Conservation (phyloP, 2,113 vertebrate species). For the Podarcis cretensis region DNA sequence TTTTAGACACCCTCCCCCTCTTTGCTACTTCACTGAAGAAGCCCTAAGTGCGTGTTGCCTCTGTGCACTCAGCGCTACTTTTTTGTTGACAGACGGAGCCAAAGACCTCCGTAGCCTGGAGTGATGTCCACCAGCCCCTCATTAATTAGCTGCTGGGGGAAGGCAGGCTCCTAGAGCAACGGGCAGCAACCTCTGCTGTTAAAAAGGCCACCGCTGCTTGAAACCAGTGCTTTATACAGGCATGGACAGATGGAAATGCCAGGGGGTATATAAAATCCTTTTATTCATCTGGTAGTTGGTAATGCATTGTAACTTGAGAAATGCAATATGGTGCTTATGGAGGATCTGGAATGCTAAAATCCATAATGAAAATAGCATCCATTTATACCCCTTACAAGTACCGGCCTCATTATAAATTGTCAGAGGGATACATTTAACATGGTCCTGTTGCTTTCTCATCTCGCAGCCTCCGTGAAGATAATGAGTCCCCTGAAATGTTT, state of each 20-base stretch:
- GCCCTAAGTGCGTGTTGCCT: neutral
- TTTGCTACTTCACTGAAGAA: neutral
- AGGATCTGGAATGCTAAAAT: constrained; percentile 7
- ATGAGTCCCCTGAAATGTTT: constrained; percentile 24
- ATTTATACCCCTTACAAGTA: constrained; percentile 23
- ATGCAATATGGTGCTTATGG: neutral
- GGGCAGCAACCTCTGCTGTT: neutral
- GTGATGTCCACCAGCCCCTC: neutral
- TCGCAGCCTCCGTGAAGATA: constrained; percentile 15
- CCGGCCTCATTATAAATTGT: constrained; percentile 17
- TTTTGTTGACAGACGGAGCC: neutral
- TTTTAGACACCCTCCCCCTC: neutral
- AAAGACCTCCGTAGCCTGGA: neutral
- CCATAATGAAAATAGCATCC: constrained; percentile 7
- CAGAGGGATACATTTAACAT: constrained; percentile 18
- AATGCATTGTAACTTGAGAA: constrained; percentile 25
- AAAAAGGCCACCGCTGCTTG: neutral
- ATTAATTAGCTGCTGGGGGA: neutral
- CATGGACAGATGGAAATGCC: neutral
- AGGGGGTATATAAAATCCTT: neutral
- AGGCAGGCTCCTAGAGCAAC: neutral
- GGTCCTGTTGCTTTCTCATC: constrained; percentile 7
- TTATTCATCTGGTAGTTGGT: neutral
- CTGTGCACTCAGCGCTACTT: neutral
- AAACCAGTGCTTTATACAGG: constrained; percentile 1